A percentile compares a stretch with the other conserved stretches of the same genome.
phyloP scores from a whole-genome alignment of 2,797 vertebrate genomes.

The Lacerta agilis region DNA sequence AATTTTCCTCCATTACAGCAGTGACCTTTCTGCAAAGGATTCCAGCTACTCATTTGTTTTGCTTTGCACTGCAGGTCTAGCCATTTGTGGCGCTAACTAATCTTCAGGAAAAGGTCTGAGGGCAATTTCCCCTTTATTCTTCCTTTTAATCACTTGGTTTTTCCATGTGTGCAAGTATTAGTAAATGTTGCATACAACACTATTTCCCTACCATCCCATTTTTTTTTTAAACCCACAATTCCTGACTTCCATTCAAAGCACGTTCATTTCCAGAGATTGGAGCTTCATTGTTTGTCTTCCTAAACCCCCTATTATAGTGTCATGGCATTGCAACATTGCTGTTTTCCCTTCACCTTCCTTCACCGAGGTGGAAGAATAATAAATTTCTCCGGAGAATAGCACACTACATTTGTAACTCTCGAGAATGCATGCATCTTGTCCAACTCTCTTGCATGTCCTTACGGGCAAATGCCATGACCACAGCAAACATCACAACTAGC shows the following conservation, averaged over 20 bases:
- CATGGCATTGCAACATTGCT: conserved; percentile 3
- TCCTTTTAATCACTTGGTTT: conserved; percentile 37
- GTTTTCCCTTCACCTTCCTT: neutral
- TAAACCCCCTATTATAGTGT: conserved; percentile 9
- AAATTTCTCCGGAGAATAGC: conserved; percentile 38
- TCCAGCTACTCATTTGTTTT: conserved; percentile 38
- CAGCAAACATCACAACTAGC: neutral
- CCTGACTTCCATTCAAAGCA: conserved; percentile 5
- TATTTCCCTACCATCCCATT: too few relatives aligned
- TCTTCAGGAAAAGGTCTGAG: conserved; percentile 31
- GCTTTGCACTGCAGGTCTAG: conserved; percentile 9
- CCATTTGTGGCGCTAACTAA: conserved; percentile 1
- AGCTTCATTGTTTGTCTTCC: conserved; percentile 24
- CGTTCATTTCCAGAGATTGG: conserved; percentile 2
- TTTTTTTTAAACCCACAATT: conserved; percentile 11
- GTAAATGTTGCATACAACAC: neutral
- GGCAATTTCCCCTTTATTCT: conserved; percentile 31
- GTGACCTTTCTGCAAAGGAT: neutral
- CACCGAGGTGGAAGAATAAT: neutral
- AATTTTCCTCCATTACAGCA: neutral
- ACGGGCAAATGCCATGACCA: conserved; percentile 1
- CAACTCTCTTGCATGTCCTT: neutral
- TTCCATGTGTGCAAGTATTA: neutral
- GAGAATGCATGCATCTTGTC: conserved; percentile 1
- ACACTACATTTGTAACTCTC: neutral